These are phyloP conservation scores for Himalopsyche anomala DNA, from an alignment of 2,888 invertebrate genomes.

Conservation along the genomic window DNA sequence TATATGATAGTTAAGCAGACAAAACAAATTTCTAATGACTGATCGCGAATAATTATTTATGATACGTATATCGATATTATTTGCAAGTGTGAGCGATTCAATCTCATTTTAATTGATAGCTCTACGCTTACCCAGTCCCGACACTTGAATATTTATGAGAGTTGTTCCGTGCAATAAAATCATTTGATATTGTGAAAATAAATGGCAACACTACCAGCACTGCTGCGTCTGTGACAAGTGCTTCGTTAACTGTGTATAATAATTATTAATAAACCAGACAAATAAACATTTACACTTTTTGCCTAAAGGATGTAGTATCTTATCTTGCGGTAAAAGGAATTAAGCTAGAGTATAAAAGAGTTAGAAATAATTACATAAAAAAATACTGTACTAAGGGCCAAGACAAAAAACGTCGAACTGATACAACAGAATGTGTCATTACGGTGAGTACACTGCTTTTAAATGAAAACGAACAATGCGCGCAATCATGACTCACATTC, in stretches of 20 bases:
- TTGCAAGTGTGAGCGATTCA: too few species aligned
- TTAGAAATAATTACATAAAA: not conserved
- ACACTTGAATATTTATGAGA: constrained; percentile 14
- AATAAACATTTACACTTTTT: constrained; percentile 23
- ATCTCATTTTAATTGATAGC: too few species aligned
- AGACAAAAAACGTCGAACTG: too few species aligned
- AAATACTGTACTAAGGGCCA: not conserved
- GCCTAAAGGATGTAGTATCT: constrained; percentile 30
- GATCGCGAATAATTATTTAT: too few species aligned
- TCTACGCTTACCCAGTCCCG: constrained; percentile 7
- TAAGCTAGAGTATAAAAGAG: constrained; percentile 10
- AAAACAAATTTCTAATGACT: too few species aligned
- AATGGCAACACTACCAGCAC: constrained; percentile 46
- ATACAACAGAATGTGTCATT: too few species aligned
- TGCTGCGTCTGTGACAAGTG: constrained; percentile 54
- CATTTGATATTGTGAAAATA: not conserved
- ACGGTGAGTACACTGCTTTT: too few species aligned
- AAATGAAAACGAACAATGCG: too few species aligned
- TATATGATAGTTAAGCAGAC: too few species aligned
- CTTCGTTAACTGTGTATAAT: constrained; percentile 42
- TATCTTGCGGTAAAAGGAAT: constrained; percentile 28
- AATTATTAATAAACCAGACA: constrained; percentile 46
- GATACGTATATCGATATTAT: too few species aligned
- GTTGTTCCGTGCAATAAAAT: constrained; percentile 32
- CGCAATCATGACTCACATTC: too few species aligned